Percentiles rank a stretch among this genome's conserved stretches.
These are phyloP conservation scores for Petrosia ficiformis DNA, from an alignment of 37 sponge, comb jelly and placozoan genomes.

Conservation along the genomic window DNA sequence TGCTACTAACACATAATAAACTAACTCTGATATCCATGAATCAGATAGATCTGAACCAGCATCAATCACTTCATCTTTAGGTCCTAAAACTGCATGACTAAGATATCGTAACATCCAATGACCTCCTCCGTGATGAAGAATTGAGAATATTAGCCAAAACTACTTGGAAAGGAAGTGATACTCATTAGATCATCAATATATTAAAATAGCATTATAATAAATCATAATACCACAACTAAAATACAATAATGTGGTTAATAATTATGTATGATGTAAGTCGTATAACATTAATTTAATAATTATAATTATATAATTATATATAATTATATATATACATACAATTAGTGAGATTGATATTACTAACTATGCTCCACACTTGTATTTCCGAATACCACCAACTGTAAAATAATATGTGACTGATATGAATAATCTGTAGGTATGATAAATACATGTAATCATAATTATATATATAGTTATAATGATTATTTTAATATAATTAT, in stretches of 20 bases:
- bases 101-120: conserved; percentile 20
- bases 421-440: conserved; percentile 29
- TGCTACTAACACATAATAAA: conserved; percentile 1
- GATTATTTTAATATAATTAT: too few relatives aligned
- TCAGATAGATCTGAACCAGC: conserved; percentile 56
- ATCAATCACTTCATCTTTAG: conserved; percentile 42
- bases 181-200: too few relatives aligned
- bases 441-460: too few relatives aligned
- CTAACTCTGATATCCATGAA: conserved; percentile 53
- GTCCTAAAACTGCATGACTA: conserved; percentile 17
- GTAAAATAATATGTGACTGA: conserved; percentile 16
- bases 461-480: too few relatives aligned
- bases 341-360: too few relatives aligned
- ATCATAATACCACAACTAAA: too few relatives aligned
- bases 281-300: too few relatives aligned
- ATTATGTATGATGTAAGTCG: too few relatives aligned
- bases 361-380: not conserved
- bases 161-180: not conserved
- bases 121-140: conserved; percentile 6
- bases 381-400: not conserved
- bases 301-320: too few relatives aligned
- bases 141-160: conserved; percentile 35
- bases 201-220: too few relatives aligned
- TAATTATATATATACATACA: too few relatives aligned
- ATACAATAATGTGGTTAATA: too few relatives aligned